A percentile compares a stretch with the other conserved stretches of the same genome.
Evolutionary conservation across 2,113 vertebrate genomes (phyloP).

Genomic region (Cavia porcellus): DNA sequence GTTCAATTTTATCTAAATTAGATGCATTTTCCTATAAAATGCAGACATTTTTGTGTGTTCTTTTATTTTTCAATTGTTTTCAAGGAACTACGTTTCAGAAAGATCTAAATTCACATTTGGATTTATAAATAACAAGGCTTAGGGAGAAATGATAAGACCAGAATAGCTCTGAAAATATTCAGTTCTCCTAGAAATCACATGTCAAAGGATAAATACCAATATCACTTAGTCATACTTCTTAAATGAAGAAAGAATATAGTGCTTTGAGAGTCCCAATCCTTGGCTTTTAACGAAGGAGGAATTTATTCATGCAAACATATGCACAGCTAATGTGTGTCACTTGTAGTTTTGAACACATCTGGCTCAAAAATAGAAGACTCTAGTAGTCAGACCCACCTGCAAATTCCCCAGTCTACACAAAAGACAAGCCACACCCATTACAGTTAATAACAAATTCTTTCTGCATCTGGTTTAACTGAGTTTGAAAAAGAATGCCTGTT

Average conservation of each 20-base stretch:
- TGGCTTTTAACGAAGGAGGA: slow-evolving; percentile 48
- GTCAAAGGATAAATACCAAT: slow-evolving; percentile 32
- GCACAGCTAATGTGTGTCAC: neutral
- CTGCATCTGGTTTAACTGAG: slow-evolving; percentile 70
- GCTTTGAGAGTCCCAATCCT: slow-evolving; percentile 25
- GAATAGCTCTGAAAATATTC: slow-evolving; percentile 40
- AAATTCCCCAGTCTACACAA: slow-evolving; percentile 61
- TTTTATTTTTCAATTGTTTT: slow-evolving; percentile 57
- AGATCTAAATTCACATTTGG: slow-evolving; percentile 2
- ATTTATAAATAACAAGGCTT: slow-evolving; percentile 48
- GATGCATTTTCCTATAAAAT: neutral
- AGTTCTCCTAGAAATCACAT: slow-evolving; percentile 59
- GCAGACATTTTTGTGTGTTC: neutral
- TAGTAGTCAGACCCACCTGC: slow-evolving; percentile 73
- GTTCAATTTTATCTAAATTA: slow-evolving; percentile 57
- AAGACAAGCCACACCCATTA: slow-evolving; percentile 67
- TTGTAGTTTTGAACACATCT: slow-evolving; percentile 73
- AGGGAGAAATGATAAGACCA: slow-evolving; percentile 33
- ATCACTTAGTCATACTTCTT: slow-evolving; percentile 8
- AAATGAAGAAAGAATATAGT: slow-evolving; percentile 45
- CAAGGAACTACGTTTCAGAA: slow-evolving; percentile 48
- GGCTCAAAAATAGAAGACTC: slow-evolving; percentile 69
- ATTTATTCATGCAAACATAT: slow-evolving; percentile 61
- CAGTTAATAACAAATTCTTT: slow-evolving; percentile 64
- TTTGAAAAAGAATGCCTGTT: slow-evolving; percentile 63